Evolutionary conservation across 2,113 vertebrate genomes (phyloP), one percentile per base, ranked within the genome.

Genomic region (Aspidoscelis tigris): DNA sequence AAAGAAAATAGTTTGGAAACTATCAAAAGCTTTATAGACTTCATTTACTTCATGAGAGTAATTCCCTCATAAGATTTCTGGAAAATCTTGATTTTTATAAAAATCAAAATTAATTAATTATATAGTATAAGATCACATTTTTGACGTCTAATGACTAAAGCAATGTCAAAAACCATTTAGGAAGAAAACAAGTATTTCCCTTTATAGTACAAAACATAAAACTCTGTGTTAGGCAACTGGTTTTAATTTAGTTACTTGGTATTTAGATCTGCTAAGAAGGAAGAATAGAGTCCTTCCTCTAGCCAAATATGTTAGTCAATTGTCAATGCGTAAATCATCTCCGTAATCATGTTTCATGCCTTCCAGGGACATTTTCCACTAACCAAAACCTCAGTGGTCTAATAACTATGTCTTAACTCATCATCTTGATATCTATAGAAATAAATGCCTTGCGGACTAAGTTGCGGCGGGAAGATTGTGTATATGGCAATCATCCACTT

Each of bases 141-240:
- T 69, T 7, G 41, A 41, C 14, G 14, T 77, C 47, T 72, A 78
- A 77, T 79, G 80, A 69, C 71, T 85, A 87, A 84, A 83, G 1
- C 65, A 41, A 81, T 79, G 50, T n/a, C 21, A 71, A 69, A 22
- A 86, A 90, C 90, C 88, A 76, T 84, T 92, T 89, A 89, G 89
- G 93, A 93, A 96, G 96, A 95, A 95, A 96, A 96, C 95, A 96
- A 96, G 91, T 96, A 96, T 96, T 96, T 96, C 95, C 95, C 94
- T 96, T 95, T 89, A 77, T 53, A 10, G 80, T 43, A 53, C 88
- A 69, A 89, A 89, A 53, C 5, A 86, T 71, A 91, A 76, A 53
- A 71, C 74, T 2, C 1, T 53, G 68, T 87, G 77, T 33, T 68
- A 3, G 44, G 91, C 82, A 92, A 89, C 75, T 53, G 80, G 21